These are phyloP conservation scores for Potamarius usumacintae DNA, from an alignment of 2,113 vertebrate species.

Conservation along the genomic window DNA sequence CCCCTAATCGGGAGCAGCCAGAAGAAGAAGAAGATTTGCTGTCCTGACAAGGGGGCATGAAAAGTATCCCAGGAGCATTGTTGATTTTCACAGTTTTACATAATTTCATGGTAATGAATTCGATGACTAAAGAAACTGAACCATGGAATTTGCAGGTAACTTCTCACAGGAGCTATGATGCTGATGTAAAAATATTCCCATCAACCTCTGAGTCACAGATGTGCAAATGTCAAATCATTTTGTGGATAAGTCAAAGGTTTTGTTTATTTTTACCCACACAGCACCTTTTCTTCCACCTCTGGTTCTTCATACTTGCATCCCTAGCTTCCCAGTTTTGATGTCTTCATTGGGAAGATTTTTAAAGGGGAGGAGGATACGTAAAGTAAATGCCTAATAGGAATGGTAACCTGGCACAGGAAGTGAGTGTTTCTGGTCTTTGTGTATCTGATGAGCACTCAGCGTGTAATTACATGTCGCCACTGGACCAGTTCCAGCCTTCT, in stretches of 20 bases:
- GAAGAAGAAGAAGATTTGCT: no score
- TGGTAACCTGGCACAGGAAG: slow-evolving; percentile 22
- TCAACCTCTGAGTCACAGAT: slow-evolving; percentile 8
- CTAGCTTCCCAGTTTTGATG: slow-evolving; percentile 40
- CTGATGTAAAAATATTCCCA: neutral
- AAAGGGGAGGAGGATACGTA: neutral
- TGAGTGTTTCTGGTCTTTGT: slow-evolving; percentile 34
- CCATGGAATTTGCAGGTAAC: neutral
- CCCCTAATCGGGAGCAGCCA: no score
- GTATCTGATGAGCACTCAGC: slow-evolving; percentile 43
- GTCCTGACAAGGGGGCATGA: no score
- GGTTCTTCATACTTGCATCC: slow-evolving; percentile 1
- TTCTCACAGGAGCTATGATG: neutral
- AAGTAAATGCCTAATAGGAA: slow-evolving; percentile 44
- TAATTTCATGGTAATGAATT: slow-evolving; percentile 1
- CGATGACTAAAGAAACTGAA: neutral
- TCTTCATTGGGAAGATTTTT: slow-evolving; percentile 18
- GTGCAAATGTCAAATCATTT: slow-evolving; percentile 27
- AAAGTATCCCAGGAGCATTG: neutral
- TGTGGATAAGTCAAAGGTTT: neutral
- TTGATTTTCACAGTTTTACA: neutral
- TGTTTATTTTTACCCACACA: neutral
- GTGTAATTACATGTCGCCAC: slow-evolving; percentile 46
- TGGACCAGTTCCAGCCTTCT: slow-evolving; percentile 27
- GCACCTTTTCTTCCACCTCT: neutral